Base-by-base conservation (phyloP, 2,888 invertebrate species). In the Myopa tessellatipennis region DNA sequence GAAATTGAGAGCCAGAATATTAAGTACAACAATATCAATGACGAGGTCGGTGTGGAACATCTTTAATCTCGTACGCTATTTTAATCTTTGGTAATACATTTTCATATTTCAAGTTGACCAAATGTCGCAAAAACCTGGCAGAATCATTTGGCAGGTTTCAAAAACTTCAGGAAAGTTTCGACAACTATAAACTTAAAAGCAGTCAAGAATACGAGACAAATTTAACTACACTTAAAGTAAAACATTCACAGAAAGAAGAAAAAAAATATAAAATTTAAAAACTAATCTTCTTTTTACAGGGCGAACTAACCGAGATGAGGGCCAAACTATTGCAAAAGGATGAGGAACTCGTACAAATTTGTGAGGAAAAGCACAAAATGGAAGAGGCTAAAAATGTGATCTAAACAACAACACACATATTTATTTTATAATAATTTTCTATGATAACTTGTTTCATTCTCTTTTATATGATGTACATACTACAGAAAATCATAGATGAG, bases 371-470 rank as follows among this genome's bases (percentile, higher is more conserved):
- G 67, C 60, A 50, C 14, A 45, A 26, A 16, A 18, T 82, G 65
- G 82, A 81, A 73, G 75, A 81, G 45, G 79, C 78, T 7, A 82
- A 82, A 78, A 81, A 82, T 77, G 82, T 82, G 78, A 77, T 61
- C 40, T 69, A 10, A 67, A 12, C 12, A 55, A 16, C 12, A 55
- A 60, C 7, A 18, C 40, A 68, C 26, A 50, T 16, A 63, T 18
- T 45, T 45, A 45, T n/a, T 26, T 63, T 65, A 36, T 38, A 65
- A 50, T 16, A 10, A 38, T 26, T 38, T 50, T 34, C 34, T 18
- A 63, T 45, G 55, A 45, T 40, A 36, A 4, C 38, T 26, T 34
- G 40, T 52, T 18, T 52, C 12, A 18, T 38, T 8, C 16, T 38
- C 18, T 61, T 70, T 18, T 26, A 58, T 18, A 26, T 26, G 1